These are phyloP conservation scores for Magallana gigas DNA, from an alignment of 1,140 invertebrate species.

Conservation along the genomic window DNA sequence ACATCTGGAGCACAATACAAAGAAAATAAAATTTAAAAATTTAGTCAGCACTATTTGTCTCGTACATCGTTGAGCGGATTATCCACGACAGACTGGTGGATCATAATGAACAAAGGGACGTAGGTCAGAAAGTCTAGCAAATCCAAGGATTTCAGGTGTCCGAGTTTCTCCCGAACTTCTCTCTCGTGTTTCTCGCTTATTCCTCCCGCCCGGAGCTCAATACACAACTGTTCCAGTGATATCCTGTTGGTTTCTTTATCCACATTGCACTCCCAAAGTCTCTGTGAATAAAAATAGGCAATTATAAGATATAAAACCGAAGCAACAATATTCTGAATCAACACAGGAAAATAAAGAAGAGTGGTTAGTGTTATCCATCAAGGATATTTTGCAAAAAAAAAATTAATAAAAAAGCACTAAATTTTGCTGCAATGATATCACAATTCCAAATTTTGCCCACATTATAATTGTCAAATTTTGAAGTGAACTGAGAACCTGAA, in stretches of 20 bases:
- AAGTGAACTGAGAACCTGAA: too few relatives aligned
- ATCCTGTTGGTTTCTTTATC: conserved; percentile 73
- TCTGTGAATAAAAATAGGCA: conserved; percentile 61
- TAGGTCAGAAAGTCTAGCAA: conserved; percentile 78
- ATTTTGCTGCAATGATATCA: too few relatives aligned
- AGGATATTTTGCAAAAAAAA: too few relatives aligned
- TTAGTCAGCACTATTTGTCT: conserved; percentile 41
- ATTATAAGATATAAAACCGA: too few relatives aligned
- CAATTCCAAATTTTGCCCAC: too few relatives aligned
- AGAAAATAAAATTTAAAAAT: neutral
- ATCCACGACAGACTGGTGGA: conserved; percentile 74
- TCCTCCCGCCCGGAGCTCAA: conserved; percentile 76
- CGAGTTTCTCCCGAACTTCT: conserved; percentile 70
- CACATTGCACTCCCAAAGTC: conserved; percentile 77
- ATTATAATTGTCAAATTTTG: too few relatives aligned
- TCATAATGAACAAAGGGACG: conserved; percentile 77
- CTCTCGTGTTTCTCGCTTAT: conserved; percentile 72
- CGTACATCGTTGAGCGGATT: conserved; percentile 72
- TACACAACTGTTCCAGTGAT: conserved; percentile 72
- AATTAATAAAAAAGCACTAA: too few relatives aligned
- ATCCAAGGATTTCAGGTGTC: conserved; percentile 71
- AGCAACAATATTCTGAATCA: too few relatives aligned
- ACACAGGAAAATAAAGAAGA: too few relatives aligned
- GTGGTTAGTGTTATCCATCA: too few relatives aligned
- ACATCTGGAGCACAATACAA: neutral